phyloP scores from a whole-genome alignment of 2,888 invertebrate species.

The Galeopsomyia nigrocyanea region DNA sequence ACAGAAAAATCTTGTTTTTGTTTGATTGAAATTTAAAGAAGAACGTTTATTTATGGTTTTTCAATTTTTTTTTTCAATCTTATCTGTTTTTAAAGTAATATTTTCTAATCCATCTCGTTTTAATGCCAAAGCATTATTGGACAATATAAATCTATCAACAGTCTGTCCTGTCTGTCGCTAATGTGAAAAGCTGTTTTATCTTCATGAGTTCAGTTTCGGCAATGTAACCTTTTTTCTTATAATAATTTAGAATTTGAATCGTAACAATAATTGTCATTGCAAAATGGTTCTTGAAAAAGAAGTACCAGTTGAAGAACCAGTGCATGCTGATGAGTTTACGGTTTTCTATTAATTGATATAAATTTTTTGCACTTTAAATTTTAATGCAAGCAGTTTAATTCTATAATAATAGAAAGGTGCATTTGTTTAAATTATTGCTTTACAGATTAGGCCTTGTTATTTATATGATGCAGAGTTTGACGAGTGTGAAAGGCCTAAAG shows the following conservation, averaged over 20 bases:
- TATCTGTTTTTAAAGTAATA: too few species aligned
- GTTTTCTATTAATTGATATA: slow-evolving; percentile 8
- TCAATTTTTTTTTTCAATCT: too few species aligned
- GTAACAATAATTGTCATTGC: neutral
- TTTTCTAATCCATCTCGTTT: too few species aligned
- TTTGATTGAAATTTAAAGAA: too few species aligned
- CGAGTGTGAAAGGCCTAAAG: slow-evolving; percentile 82
- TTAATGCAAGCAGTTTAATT: neutral
- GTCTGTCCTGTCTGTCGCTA: too few species aligned
- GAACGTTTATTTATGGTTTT: too few species aligned
- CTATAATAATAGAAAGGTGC: neutral
- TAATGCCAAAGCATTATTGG: too few species aligned
- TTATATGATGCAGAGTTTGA: slow-evolving; percentile 85
- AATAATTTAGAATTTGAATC: neutral
- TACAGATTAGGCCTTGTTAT: slow-evolving; percentile 83
- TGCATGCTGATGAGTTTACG: slow-evolving; percentile 5
- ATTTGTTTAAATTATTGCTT: slow-evolving; percentile 18
- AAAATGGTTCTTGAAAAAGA: slow-evolving; percentile 11
- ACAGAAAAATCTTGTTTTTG: too few species aligned
- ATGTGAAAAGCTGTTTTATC: too few species aligned
- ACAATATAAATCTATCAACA: too few species aligned
- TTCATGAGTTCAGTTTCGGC: too few species aligned
- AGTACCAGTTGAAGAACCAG: neutral
- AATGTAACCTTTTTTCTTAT: too few species aligned
- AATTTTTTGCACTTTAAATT: neutral